Evolutionary conservation across 1,140 invertebrate species (phyloP).

Genomic region (Leptopilina clavipes): DNA sequence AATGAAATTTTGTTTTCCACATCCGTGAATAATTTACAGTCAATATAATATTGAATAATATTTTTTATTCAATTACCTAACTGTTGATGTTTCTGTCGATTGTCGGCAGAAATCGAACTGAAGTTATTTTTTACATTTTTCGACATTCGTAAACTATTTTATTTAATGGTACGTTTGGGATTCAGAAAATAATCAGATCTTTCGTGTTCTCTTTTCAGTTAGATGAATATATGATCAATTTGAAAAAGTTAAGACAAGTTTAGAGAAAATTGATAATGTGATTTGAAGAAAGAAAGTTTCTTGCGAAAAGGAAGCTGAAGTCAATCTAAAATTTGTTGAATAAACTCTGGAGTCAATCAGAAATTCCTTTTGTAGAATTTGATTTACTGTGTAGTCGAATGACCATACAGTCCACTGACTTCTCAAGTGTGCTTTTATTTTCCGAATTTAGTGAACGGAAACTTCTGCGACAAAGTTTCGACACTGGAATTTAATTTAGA

Average conservation of each 20-base stretch:
- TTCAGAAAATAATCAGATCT: too few relatives aligned
- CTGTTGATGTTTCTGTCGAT: background rate
- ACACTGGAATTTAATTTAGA: background rate
- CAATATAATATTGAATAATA: too few relatives aligned
- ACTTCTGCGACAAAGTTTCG: background rate
- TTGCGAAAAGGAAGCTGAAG: background rate
- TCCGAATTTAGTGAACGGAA: background rate
- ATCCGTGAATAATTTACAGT: background rate
- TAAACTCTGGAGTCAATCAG: background rate
- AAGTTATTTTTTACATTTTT: too few relatives aligned
- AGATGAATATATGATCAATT: too few relatives aligned
- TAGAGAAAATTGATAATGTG: background rate
- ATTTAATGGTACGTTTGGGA: too few relatives aligned
- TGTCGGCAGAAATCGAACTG: too few relatives aligned
- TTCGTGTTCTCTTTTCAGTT: too few relatives aligned
- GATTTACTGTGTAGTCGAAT: background rate
- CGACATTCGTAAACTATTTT: too few relatives aligned
- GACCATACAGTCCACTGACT: background rate
- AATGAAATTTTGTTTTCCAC: background rate
- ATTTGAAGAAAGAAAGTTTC: background rate
- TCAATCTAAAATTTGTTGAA: constrained; percentile 1
- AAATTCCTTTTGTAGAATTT: constrained; percentile 11
- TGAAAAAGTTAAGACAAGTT: too few relatives aligned
- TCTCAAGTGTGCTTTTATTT: background rate
- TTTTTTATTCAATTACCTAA: too few relatives aligned